Conservation (phyloP, 2,113 vertebrate species). For the Menura novaehollandiae region DNA sequence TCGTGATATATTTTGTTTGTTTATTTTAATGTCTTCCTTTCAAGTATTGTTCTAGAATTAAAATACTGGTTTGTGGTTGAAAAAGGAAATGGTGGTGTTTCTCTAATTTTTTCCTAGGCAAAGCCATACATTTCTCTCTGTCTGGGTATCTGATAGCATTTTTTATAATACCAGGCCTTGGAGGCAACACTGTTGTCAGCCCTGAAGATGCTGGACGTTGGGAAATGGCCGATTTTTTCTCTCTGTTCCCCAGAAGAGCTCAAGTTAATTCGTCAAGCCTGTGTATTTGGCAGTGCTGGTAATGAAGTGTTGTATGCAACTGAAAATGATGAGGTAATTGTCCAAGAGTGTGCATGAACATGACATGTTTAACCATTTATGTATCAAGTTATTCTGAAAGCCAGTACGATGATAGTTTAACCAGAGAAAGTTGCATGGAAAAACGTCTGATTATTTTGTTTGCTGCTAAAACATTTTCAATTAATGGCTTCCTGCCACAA, state of each 20-base stretch:
- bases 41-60: not conserved
- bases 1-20: not conserved
- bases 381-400: not conserved
- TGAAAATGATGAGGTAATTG: constrained; percentile 90
- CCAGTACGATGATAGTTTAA: not conserved
- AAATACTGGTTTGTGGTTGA: not conserved
- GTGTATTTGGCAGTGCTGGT: constrained; percentile 92
- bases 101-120: not conserved
- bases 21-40: not conserved
- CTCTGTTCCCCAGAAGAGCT: constrained; percentile 92
- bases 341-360: not conserved
- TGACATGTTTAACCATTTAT: not conserved
- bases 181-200: constrained; percentile 55
- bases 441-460: not conserved
- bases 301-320: constrained; percentile 95
- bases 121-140: not conserved
- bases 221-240: constrained; percentile 97
- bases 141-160: not conserved
- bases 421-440: not conserved
- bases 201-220: constrained; percentile 94
- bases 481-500: not conserved
- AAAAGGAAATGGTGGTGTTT: not conserved
- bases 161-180: constrained; percentile 50
- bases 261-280: constrained; percentile 88
- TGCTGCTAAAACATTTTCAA: not conserved